Base-by-base conservation (phyloP, 2,888 invertebrate genomes). In the Microplitis manilae region DNA sequence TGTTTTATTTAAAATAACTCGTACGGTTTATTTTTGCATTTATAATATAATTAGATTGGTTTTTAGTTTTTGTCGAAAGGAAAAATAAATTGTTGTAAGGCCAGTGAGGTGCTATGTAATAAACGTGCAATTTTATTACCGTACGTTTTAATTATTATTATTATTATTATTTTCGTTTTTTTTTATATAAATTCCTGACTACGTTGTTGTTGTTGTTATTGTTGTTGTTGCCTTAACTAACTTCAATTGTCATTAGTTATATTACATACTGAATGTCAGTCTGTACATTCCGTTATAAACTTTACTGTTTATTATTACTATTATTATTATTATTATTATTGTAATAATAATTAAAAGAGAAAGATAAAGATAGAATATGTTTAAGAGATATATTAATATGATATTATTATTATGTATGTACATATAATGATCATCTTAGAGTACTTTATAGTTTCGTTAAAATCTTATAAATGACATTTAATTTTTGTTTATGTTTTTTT, bases 161-260 rank as follows among this genome's bases (percentile, higher is more conserved):
- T 50, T 50, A 9, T 13, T 9, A 2, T 13, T 8, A 50, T 13
- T 50, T 50, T 50, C 13, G 30, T 50, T 50, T 50, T 50, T 50
- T 50, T 50, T 50, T 50, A 9, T 13, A 50, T 50, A 13, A 50
- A 50, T 50, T 73, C 73, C 73, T 73, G 73, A 73, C 73, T 73
- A 30, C n/a, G 67, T 73, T 73, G 73, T 73, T 73, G 73, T 73
- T 73, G 39, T 50, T 70, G 50, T 73, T 73, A 67, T 73, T 67
- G 67, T 67, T 73, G 70, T 70, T 70, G 60, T 59, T 73, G 73
- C 73, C 73, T 73, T 73, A 65, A 73, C 30, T 67, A 73, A 73
- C 73, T 73, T 67, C 67, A 73, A 50, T 67, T 38, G 60, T 67
- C 67, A 73, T 73, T 73, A 50, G 41, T 72, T 73, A 30, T 65